These are phyloP conservation scores for Hyphantria cunea DNA, from an alignment of 1,140 invertebrate genomes.

Conservation along the genomic window DNA sequence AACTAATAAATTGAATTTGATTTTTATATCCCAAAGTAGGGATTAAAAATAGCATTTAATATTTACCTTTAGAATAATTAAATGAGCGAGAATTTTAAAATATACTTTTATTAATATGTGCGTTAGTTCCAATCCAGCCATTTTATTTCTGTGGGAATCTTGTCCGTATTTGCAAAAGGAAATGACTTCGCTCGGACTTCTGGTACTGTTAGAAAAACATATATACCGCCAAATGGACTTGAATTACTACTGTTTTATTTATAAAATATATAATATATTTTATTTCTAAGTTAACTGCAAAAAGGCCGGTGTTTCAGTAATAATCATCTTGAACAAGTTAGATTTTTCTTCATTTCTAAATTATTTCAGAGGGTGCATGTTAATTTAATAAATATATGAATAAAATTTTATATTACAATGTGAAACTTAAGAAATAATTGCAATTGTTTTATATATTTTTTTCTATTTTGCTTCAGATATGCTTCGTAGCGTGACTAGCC, in stretches of 20 bases:
- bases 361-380: too few relatives aligned
- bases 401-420: too few relatives aligned
- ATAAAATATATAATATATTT: not conserved
- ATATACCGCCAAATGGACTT: constrained; percentile 51
- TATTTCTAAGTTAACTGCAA: not conserved
- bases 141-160: constrained; percentile 44
- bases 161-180: constrained; percentile 65
- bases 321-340: not conserved
- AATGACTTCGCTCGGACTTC: constrained; percentile 66
- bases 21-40: not conserved
- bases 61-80: not conserved
- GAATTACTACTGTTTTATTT: not conserved
- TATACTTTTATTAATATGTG: not conserved
- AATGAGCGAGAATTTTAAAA: not conserved
- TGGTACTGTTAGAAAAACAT: constrained; percentile 67
- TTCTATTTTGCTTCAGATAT: too few relatives aligned
- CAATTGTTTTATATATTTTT: too few relatives aligned
- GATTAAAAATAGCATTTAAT: not conserved
- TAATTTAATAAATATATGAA: too few relatives aligned
- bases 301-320: not conserved
- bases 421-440: too few relatives aligned
- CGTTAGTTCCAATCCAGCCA: constrained; percentile 39
- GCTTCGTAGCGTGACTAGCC: too few relatives aligned
- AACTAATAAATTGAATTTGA: not conserved
- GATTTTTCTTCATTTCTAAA: too few relatives aligned